Evolutionary conservation across 2,113 vertebrate species (phyloP).

Genomic region (Tachycineta bicolor): DNA sequence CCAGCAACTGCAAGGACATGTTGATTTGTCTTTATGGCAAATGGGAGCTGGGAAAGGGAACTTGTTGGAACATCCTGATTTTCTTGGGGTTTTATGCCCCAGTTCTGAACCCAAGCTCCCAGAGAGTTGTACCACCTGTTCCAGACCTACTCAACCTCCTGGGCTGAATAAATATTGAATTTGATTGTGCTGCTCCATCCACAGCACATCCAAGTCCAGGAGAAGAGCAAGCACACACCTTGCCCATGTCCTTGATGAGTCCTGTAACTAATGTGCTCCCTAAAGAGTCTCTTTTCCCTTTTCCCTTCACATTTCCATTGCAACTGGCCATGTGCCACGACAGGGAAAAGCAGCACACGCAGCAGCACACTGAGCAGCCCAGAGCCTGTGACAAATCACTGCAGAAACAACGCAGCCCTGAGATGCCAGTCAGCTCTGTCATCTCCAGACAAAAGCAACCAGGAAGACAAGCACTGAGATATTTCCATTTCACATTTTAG

Average conservation of each 20-base stretch:
- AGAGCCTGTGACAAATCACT: slow-evolving; percentile 19
- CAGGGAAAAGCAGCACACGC: not conserved
- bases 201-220: not conserved
- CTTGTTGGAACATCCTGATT: not conserved
- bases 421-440: slow-evolving; percentile 13
- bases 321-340: not conserved
- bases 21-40: not conserved
- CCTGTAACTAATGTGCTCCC: not conserved
- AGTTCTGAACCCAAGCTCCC: not conserved
- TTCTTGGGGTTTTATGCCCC: not conserved
- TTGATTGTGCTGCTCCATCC: not conserved
- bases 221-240: not conserved
- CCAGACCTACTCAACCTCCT: not conserved
- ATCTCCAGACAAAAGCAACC: slow-evolving; percentile 23
- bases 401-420: not conserved
- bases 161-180: not conserved
- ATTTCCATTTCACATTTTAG: slow-evolving; percentile 6
- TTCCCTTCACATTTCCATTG: not conserved
- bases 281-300: not conserved
- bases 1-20: not conserved
- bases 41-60: not conserved
- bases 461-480: not conserved
- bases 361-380: not conserved
- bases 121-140: not conserved
- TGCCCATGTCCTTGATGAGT: not conserved